A percentile compares a stretch with the other conserved stretches of the same genome.
Conservation (phyloP, 2,888 invertebrate species). For the Philaethria dido region DNA sequence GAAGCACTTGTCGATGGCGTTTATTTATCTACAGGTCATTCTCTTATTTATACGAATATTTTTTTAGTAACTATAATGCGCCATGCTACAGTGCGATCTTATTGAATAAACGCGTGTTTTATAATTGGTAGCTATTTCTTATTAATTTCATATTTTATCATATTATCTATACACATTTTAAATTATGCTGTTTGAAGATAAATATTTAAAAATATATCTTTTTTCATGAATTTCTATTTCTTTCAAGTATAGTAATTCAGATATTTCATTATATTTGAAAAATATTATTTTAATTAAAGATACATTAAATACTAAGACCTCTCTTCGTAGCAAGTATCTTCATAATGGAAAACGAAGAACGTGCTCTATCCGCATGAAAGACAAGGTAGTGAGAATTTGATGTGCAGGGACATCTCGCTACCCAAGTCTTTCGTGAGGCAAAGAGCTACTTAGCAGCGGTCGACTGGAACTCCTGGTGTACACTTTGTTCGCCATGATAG, state of each 20-base stretch:
- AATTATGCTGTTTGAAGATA: background rate
- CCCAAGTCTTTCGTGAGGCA: conserved; percentile 97
- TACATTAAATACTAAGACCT: background rate
- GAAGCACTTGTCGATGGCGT: background rate
- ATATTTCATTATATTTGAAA: background rate
- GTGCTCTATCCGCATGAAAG: conserved; percentile 93
- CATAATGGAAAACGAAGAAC: conserved; percentile 45
- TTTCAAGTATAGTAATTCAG: background rate
- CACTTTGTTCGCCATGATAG: background rate
- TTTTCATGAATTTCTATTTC: background rate
- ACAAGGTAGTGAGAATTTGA: conserved; percentile 97
- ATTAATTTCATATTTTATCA: no score
- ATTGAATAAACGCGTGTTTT: background rate
- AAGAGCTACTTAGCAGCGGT: conserved; percentile 59
- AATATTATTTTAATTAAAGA: background rate
- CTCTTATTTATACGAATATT: background rate
- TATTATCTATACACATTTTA: background rate
- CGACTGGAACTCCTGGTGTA: conserved; percentile 26
- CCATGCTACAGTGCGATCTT: background rate
- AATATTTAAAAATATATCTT: conserved; percentile 15
- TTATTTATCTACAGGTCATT: no score
- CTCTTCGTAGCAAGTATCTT: conserved; percentile 21
- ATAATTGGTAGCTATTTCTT: background rate
- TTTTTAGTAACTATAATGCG: background rate
- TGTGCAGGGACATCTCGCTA: conserved; percentile 94